These are phyloP conservation scores for Pipistrellus nathusii DNA, from an alignment of 2,797 vertebrate genomes.

Conservation along the genomic window DNA sequence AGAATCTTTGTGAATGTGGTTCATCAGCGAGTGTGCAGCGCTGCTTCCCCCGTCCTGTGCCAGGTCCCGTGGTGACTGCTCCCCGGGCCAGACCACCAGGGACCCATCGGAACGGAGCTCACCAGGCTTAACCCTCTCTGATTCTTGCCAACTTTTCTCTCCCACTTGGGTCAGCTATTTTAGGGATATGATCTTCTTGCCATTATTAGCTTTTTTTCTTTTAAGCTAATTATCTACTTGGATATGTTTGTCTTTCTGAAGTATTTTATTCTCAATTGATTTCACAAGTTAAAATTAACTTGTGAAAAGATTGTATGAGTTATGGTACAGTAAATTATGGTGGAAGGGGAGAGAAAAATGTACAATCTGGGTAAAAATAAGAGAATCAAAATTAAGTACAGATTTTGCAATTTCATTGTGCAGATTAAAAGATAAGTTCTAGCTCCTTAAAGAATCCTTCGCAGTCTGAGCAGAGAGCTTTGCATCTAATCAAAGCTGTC, in stretches of 20 bases:
- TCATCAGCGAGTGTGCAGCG: constrained; percentile 88
- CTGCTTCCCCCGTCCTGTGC: constrained; percentile 78
- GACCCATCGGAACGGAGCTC: constrained; percentile 89
- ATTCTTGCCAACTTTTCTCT: constrained; percentile 45
- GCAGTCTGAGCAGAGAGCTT: constrained; percentile 62
- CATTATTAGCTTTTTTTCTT: background rate
- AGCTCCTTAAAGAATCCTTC: constrained; percentile 19
- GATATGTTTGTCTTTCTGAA: constrained; percentile 38
- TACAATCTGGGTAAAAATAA: constrained; percentile 44
- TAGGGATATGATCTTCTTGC: background rate
- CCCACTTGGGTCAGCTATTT: constrained; percentile 45
- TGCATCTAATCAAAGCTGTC: constrained; percentile 77
- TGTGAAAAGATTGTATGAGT: constrained; percentile 42
- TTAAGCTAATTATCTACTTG: constrained; percentile 61
- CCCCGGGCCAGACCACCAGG: constrained; percentile 92
- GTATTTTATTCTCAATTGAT: constrained; percentile 69
- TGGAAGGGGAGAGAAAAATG: background rate
- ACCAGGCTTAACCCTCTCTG: constrained; percentile 84
- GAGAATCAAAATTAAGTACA: constrained; percentile 69
- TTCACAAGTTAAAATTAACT: constrained; percentile 33
- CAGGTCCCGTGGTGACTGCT: constrained; percentile 6
- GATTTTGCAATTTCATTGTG: background rate
- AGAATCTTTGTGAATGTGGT: constrained; percentile 86
- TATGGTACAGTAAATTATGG: background rate
- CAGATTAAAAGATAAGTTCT: constrained; percentile 15